Conservation (phyloP, 2,113 vertebrate species). For the Larimichthys polyactis region DNA sequence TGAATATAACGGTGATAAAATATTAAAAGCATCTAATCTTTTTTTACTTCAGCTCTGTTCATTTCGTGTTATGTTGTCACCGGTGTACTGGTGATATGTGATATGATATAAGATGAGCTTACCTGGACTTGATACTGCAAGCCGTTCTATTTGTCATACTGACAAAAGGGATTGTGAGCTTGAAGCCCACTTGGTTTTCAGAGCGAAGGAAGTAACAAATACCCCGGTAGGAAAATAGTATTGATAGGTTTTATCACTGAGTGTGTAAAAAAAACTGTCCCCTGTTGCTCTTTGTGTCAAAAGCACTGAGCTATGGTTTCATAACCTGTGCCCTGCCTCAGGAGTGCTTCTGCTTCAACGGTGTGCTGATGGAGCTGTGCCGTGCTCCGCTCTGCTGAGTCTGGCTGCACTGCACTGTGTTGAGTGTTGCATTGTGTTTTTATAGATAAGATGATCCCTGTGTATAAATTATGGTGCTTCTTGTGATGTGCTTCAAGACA, state of each 20-base stretch:
- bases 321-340: slow-evolving; percentile 20
- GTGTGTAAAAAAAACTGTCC: background rate
- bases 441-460: background rate
- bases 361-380: background rate
- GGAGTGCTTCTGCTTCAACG: slow-evolving; percentile 4
- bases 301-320: slow-evolving; percentile 49
- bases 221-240: background rate
- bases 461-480: background rate
- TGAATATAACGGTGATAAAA: background rate
- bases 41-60: background rate
- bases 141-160: background rate
- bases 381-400: slow-evolving; percentile 8
- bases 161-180: background rate
- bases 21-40: background rate
- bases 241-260: background rate
- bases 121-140: background rate
- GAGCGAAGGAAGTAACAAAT: background rate
- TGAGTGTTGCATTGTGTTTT: background rate
- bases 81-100: background rate
- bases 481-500: background rate
- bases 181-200: background rate
- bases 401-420: background rate
- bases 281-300: background rate
- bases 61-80: background rate
- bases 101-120: background rate